Evolutionary conservation across 1,140 invertebrate genomes (phyloP).

Genomic region (Scaptomyza hsui): DNA sequence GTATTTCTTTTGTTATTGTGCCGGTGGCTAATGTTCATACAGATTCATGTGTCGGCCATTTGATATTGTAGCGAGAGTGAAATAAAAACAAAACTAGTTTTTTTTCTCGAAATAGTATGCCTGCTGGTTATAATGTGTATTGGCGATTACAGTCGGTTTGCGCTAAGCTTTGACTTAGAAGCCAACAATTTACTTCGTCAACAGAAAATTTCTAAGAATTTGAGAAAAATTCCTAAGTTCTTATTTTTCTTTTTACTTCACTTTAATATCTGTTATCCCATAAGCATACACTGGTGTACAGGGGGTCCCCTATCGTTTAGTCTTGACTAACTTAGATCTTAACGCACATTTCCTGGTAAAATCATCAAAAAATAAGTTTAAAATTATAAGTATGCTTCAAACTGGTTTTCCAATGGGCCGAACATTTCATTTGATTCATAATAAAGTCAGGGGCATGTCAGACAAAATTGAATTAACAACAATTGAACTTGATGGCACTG

Average conservation of each 20-base stretch:
- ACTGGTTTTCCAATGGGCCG: conserved; percentile 28
- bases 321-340: neutral
- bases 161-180: conserved; percentile 23
- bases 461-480: conserved; percentile 53
- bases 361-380: neutral
- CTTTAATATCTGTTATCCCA: neutral
- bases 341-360: neutral
- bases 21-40: conserved; percentile 39
- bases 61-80: conserved; percentile 44
- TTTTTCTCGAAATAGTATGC: conserved; percentile 50
- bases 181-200: neutral
- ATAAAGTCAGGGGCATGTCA: conserved; percentile 38
- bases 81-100: conserved; percentile 65
- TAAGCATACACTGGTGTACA: neutral
- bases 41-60: conserved; percentile 49
- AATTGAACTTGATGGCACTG: conserved; percentile 36
- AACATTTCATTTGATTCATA: neutral
- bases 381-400: conserved; percentile 18
- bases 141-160: conserved; percentile 28
- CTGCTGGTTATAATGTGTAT: conserved; percentile 41
- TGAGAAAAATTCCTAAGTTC: neutral
- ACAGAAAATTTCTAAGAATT: neutral
- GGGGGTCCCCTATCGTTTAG: neutral
- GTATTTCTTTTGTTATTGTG: conserved; percentile 44
- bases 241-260: neutral